Percentiles rank a stretch among this genome's conserved stretches.
Evolutionary conservation across 2,888 invertebrate genomes (phyloP).

Genomic region (Chalcosyrphus nemorum): DNA sequence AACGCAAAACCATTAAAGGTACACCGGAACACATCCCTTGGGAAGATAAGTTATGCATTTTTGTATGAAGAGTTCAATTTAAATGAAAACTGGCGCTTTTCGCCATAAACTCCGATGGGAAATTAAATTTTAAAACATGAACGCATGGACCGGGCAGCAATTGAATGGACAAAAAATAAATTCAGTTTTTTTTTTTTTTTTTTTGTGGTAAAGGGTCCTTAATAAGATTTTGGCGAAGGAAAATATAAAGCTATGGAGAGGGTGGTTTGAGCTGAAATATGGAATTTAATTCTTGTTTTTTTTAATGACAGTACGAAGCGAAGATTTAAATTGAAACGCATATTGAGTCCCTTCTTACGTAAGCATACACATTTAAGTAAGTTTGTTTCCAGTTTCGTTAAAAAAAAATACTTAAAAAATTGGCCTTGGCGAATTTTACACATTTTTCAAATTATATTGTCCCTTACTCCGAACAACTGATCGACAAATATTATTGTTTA

Average conservation of each 20-base stretch:
- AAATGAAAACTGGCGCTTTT: conserved; percentile 13
- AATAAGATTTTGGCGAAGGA: neutral
- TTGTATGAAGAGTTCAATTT: conserved; percentile 42
- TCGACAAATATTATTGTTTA: too few species aligned
- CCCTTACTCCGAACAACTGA: too few species aligned
- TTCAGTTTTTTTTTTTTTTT: too few species aligned
- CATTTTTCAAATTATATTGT: too few species aligned
- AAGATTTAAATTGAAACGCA: neutral
- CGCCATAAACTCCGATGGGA: conserved; percentile 44
- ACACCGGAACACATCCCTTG: conserved; percentile 20
- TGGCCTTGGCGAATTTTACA: too few species aligned
- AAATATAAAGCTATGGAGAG: neutral
- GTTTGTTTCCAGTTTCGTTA: too few species aligned
- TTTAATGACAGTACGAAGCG: too few species aligned
- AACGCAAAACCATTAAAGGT: neutral
- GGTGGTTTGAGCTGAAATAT: neutral
- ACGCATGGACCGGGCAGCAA: neutral
- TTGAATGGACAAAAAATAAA: conserved; percentile 39
- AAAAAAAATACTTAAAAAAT: too few species aligned
- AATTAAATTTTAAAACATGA: conserved; percentile 47
- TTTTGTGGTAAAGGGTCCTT: neutral
- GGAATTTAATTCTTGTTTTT: too few species aligned
- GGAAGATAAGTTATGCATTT: conserved; percentile 49
- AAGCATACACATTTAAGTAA: too few species aligned
- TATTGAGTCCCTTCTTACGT: too few species aligned